phyloP scores from a whole-genome alignment of 2,888 invertebrate genomes.

The Poecilus cupreus region DNA sequence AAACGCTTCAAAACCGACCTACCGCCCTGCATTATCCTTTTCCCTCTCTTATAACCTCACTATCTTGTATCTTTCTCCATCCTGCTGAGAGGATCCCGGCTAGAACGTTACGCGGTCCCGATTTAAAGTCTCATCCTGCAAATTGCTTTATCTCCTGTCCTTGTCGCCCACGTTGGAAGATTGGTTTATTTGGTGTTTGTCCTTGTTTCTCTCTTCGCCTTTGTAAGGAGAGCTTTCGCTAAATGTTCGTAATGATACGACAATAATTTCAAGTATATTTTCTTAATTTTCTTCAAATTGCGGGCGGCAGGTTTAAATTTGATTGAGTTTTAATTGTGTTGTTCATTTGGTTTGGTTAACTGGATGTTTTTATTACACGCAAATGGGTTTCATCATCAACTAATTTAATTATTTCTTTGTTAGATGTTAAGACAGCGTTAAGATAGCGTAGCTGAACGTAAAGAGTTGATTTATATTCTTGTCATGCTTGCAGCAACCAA shows the following conservation, averaged over 20 bases:
- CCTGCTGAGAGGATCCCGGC: not conserved
- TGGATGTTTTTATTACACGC: not conserved
- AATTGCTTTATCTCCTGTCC: constrained; percentile 46
- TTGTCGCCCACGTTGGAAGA: not conserved
- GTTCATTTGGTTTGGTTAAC: constrained; percentile 27
- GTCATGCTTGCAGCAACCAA: not conserved
- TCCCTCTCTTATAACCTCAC: not conserved
- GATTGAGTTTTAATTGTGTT: constrained; percentile 31
- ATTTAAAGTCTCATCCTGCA: constrained; percentile 57
- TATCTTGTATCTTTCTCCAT: not conserved
- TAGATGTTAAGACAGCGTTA: not conserved
- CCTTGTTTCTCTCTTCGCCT: not conserved
- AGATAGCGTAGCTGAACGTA: too few relatives aligned
- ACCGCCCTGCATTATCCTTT: not conserved
- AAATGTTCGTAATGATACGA: constrained; percentile 22
- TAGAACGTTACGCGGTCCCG: not conserved
- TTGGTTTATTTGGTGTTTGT: not conserved
- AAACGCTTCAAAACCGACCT: not conserved
- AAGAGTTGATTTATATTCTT: not conserved
- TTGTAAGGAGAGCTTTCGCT: not conserved
- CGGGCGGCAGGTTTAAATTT: constrained; percentile 16
- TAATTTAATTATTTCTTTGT: constrained; percentile 25
- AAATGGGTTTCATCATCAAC: constrained; percentile 1
- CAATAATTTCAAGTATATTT: constrained; percentile 45
- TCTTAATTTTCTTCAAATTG: constrained; percentile 39